phyloP scores from a whole-genome alignment of 2,113 vertebrate genomes.

The Engystomops pustulosus region DNA sequence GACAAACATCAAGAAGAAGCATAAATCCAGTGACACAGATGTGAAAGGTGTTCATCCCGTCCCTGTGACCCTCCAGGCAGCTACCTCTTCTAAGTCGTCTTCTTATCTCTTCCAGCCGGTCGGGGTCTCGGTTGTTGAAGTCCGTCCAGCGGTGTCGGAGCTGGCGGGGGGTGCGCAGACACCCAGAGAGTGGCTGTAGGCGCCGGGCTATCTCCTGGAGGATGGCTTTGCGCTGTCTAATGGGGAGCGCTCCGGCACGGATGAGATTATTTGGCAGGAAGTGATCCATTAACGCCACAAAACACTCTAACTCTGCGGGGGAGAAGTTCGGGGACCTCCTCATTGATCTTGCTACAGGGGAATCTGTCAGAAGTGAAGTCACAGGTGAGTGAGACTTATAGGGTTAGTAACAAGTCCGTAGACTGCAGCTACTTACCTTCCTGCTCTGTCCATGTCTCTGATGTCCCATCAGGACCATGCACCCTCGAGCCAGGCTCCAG shows the following conservation, averaged over 20 bases:
- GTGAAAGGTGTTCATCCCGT: too few relatives aligned
- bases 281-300: conserved; percentile 30
- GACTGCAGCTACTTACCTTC: neutral
- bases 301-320: conserved; percentile 22
- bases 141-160: conserved; percentile 26
- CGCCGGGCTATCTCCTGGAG: conserved; percentile 16
- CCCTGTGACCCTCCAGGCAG: too few relatives aligned
- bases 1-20: too few relatives aligned
- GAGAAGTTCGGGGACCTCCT: conserved; percentile 36
- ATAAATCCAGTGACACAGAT: too few relatives aligned
- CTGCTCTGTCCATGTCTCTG: neutral
- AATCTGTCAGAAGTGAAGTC: too few relatives aligned
- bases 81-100: neutral
- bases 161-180: conserved; percentile 29
- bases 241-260: neutral
- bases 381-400: too few relatives aligned
- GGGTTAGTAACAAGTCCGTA: neutral
- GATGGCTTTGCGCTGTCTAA: conserved; percentile 8
- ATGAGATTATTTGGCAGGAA: neutral
- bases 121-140: conserved; percentile 26
- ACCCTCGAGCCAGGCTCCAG: neutral
- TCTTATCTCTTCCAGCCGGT: conserved; percentile 11
- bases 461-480: too few relatives aligned
- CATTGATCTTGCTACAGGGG: neutral
- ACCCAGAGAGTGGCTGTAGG: conserved; percentile 26